Evolutionary conservation across 2,797 vertebrate genomes (phyloP).

Genomic region (Psittacula echo): DNA sequence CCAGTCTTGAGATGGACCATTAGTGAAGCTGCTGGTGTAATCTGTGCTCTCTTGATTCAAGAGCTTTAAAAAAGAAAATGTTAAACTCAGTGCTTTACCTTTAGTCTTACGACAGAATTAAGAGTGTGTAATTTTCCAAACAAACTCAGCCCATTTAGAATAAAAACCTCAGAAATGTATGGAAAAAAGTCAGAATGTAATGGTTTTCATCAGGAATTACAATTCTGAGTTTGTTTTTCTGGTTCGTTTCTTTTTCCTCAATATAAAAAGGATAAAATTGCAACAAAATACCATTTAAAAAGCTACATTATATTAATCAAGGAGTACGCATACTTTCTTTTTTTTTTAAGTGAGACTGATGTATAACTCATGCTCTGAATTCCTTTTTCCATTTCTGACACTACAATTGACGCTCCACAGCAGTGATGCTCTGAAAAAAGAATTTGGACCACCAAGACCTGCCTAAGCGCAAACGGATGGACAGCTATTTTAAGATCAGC

Average conservation of each 20-base stretch:
- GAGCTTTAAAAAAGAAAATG: not conserved
- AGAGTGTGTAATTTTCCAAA: not conserved
- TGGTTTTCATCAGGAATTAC: not conserved
- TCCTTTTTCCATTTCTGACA: not conserved
- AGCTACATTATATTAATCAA: not conserved
- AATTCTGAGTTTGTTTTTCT: not conserved
- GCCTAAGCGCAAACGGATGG: not conserved
- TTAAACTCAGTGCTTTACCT: not conserved
- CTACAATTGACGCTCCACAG: not conserved
- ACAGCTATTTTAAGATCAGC: not conserved
- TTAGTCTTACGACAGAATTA: not conserved
- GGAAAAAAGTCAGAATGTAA: not conserved
- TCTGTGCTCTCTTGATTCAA: not conserved
- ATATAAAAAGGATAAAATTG: not conserved
- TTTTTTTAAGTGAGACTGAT: not conserved
- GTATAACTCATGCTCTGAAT: not conserved
- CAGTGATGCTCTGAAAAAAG: not conserved
- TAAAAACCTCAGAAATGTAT: not conserved
- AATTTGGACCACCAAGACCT: not conserved
- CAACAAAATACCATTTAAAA: not conserved
- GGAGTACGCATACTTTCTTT: not conserved
- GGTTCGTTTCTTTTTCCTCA: accelerated
- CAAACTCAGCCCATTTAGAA: not conserved
- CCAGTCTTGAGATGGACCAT: not conserved
- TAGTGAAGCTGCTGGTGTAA: not conserved